Percentiles rank a stretch among this genome's conserved stretches.
These are phyloP conservation scores for Calameuta pallipes DNA, from an alignment of 2,888 invertebrate genomes.

Conservation along the genomic window DNA sequence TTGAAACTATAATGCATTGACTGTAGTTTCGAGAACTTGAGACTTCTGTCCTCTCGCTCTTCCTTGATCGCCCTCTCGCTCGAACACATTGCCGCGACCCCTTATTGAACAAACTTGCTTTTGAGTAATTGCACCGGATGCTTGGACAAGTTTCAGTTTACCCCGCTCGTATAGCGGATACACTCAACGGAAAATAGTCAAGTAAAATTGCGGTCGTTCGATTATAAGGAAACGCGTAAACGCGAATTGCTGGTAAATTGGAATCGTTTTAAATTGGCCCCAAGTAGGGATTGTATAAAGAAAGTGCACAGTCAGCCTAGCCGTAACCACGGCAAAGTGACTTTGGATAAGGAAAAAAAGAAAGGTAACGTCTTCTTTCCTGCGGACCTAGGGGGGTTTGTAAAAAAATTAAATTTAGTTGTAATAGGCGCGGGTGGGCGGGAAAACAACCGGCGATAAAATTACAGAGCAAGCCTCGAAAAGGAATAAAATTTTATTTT, in stretches of 20 bases:
- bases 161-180: neutral
- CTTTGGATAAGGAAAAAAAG: neutral
- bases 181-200: neutral
- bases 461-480: conserved; percentile 51
- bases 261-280: too few species aligned
- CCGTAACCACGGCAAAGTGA: neutral
- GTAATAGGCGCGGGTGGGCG: conserved; percentile 31
- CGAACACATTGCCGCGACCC: neutral
- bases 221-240: neutral
- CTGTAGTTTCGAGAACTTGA: neutral
- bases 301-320: too few species aligned
- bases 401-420: conserved; percentile 38
- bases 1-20: neutral
- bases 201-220: neutral
- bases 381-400: neutral
- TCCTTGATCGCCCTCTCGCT: neutral
- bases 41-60: neutral
- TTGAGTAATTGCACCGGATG: neutral
- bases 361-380: neutral
- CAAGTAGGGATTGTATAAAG: too few species aligned
- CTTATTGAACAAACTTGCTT: neutral
- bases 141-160: neutral
- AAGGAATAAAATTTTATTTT: conserved; percentile 61
- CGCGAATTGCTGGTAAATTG: too few species aligned
- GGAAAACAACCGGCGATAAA: conserved; percentile 50